These are phyloP conservation scores for Telmatherina bonti DNA, from an alignment of 2,797 vertebrate species.

Conservation along the genomic window DNA sequence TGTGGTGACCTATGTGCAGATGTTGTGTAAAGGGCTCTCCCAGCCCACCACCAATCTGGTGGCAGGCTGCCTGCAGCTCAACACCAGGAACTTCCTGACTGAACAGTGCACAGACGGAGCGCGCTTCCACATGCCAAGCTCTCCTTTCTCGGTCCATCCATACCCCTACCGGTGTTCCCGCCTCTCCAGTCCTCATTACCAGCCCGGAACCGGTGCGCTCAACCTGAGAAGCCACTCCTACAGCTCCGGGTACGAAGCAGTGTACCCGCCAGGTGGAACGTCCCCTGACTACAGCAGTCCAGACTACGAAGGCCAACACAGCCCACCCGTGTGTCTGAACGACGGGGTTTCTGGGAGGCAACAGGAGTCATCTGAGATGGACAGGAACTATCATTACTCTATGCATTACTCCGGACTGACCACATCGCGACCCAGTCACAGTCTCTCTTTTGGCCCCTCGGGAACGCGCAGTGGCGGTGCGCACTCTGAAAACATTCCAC, in stretches of 20 bases:
- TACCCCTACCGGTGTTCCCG: slow-evolving; percentile 93
- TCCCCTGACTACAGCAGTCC: slow-evolving; percentile 96
- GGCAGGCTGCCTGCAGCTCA: slow-evolving; percentile 98
- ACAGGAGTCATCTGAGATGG: slow-evolving; percentile 89
- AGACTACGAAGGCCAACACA: slow-evolving; percentile 93
- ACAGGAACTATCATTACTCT: slow-evolving; percentile 97
- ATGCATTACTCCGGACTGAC: slow-evolving; percentile 95
- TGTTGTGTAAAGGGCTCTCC: slow-evolving; percentile 95
- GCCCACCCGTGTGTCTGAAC: slow-evolving; percentile 93
- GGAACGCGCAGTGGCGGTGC: slow-evolving; percentile 87
- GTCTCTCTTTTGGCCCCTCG: slow-evolving; percentile 88
- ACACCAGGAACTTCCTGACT: slow-evolving; percentile 96
- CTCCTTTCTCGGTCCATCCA: slow-evolving; percentile 93
- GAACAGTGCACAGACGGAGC: slow-evolving; percentile 91
- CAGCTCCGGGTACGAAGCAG: slow-evolving; percentile 88
- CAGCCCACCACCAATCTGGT: slow-evolving; percentile 98
- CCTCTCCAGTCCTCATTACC: slow-evolving; percentile 91
- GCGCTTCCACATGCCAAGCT: slow-evolving; percentile 90
- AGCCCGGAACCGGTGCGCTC: slow-evolving; percentile 85
- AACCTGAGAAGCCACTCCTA: slow-evolving; percentile 88
- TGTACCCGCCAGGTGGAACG: slow-evolving; percentile 89
- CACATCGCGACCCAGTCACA: slow-evolving; percentile 87
- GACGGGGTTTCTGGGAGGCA: slow-evolving; percentile 92
- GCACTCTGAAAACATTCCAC: slow-evolving; percentile 94
- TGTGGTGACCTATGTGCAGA: slow-evolving; percentile 96